Percentiles rank a stretch among this genome's conserved stretches.
Conservation (phyloP, 2,113 vertebrate species). For the Butastur rufipennis region DNA sequence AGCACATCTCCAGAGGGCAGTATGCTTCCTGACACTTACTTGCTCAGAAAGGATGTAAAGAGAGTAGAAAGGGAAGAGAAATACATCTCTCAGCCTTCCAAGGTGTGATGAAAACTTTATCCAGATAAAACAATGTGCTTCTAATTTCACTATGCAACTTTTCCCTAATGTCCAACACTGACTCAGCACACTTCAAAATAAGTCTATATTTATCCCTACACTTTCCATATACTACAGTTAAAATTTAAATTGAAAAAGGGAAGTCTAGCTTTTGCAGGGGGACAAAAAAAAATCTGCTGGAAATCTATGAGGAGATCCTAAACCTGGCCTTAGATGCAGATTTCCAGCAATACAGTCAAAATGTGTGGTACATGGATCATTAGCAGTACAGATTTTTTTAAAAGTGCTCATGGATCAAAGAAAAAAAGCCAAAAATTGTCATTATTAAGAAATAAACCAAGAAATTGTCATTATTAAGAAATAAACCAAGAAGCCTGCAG, state of each 20-base stretch:
- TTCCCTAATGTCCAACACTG: background rate
- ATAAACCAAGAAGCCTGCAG: background rate
- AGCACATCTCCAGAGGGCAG: background rate
- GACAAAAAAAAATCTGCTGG: background rate
- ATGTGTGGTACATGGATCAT: background rate
- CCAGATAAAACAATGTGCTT: background rate
- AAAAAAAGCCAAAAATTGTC: background rate
- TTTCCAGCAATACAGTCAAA: background rate
- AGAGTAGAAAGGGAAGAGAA: background rate
- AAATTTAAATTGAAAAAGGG: background rate
- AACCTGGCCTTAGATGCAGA: background rate
- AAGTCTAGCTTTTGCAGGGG: background rate
- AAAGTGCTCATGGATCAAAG: background rate
- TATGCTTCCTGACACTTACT: background rate
- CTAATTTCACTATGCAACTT: background rate
- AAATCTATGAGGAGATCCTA: background rate
- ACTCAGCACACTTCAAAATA: background rate
- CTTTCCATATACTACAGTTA: background rate
- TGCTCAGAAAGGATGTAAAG: background rate
- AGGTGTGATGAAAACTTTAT: background rate
- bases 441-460: background rate
- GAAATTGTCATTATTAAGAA: background rate
- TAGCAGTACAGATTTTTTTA: background rate
- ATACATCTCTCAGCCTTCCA: background rate
- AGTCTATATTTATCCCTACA: background rate